phyloP scores from a whole-genome alignment of 2,888 invertebrate genomes.

The Eupithecia vulgata region DNA sequence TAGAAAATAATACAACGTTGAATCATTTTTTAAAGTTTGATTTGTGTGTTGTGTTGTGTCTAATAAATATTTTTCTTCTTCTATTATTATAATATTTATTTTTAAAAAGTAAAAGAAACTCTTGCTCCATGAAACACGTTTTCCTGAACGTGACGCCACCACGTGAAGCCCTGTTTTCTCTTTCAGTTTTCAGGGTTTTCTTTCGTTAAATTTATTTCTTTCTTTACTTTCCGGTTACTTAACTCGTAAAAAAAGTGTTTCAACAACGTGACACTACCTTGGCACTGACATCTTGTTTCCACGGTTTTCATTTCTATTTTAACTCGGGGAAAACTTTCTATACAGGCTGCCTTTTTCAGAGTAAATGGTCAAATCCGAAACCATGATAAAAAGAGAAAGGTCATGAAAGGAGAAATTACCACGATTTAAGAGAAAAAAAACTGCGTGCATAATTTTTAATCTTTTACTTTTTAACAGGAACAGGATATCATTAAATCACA shows the following conservation, averaged over 20 bases:
- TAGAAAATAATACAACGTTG: background rate
- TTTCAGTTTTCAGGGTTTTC: background rate
- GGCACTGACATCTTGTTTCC: background rate
- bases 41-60: no score
- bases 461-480: no score
- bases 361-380: no score
- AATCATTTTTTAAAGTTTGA: no score
- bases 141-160: background rate
- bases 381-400: no score
- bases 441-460: no score
- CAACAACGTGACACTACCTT: background rate
- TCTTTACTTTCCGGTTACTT: background rate
- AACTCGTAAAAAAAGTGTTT: background rate
- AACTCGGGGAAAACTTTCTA: background rate
- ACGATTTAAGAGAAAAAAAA: no score
- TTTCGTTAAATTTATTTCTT: background rate
- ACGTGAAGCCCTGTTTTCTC: background rate
- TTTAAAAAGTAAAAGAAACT: background rate
- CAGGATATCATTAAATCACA: no score
- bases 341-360: background rate
- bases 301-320: background rate
- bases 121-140: background rate
- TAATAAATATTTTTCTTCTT: no score
- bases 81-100: no score
- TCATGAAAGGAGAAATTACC: no score